Evolutionary conservation across 1,140 invertebrate genomes (phyloP).

Genomic region (Lucilia sericata): DNA sequence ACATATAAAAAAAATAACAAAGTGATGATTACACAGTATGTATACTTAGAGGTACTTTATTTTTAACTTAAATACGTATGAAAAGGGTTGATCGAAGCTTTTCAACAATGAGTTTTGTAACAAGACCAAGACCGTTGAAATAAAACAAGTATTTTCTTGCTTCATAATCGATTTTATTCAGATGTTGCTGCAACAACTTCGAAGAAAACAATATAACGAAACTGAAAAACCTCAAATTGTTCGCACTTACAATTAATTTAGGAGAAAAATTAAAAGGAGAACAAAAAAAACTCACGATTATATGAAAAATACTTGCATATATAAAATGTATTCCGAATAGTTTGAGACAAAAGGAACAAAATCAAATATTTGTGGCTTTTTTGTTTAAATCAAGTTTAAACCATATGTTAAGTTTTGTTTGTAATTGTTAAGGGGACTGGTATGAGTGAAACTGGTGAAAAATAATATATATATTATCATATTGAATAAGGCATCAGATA

Average conservation of each 20-base stretch:
- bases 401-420: not conserved
- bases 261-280: not conserved
- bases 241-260: not conserved
- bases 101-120: not conserved
- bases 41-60: not conserved
- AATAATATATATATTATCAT: too few relatives aligned
- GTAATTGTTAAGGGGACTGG: not conserved
- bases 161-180: not conserved
- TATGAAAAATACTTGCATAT: too few relatives aligned
- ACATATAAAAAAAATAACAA: too few relatives aligned
- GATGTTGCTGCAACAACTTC: too few relatives aligned
- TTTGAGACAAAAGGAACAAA: too few relatives aligned
- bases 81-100: not conserved
- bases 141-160: not conserved
- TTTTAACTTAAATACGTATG: not conserved
- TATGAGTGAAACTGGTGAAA: too few relatives aligned
- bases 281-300: not conserved
- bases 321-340: too few relatives aligned
- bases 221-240: not conserved
- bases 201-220: too few relatives aligned
- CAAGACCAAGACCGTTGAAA: not conserved
- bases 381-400: not conserved
- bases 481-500: too few relatives aligned
- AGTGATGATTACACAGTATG: constrained; percentile 7
- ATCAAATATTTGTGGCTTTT: not conserved